A percentile compares a stretch with the other conserved stretches of the same genome.
Conservation (phyloP, 1,140 invertebrate species). For the Caenorhabditis brenneri region DNA sequence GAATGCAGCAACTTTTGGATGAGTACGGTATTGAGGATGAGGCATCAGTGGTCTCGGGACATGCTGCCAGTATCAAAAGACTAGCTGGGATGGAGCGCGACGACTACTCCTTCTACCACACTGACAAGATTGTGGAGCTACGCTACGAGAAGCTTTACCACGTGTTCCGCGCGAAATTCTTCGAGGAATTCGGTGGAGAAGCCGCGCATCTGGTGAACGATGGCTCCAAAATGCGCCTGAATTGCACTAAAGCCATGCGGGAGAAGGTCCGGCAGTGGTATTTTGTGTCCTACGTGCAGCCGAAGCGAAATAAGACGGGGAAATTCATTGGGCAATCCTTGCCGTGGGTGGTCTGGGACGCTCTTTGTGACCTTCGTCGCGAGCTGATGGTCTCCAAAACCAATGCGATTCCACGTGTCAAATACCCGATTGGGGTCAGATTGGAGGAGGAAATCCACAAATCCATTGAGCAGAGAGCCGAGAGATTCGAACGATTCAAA, state of each 20-base stretch:
- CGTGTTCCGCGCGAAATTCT: slow-evolving; percentile 52
- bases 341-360: slow-evolving; percentile 63
- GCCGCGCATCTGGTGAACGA: slow-evolving; percentile 49
- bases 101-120: slow-evolving; percentile 61
- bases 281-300: slow-evolving; percentile 35
- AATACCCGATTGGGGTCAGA: slow-evolving; percentile 17
- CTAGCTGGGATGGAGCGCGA: slow-evolving; percentile 60
- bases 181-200: slow-evolving; percentile 58
- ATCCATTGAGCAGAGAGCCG: neutral
- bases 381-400: neutral
- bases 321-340: slow-evolving; percentile 48
- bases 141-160: slow-evolving; percentile 54
- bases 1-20: slow-evolving; percentile 59
- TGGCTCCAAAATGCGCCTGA: neutral
- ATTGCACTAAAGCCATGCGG: slow-evolving; percentile 5
- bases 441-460: slow-evolving; percentile 33
- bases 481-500: too few relatives aligned
- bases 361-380: slow-evolving; percentile 53
- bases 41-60: slow-evolving; percentile 62
- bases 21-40: slow-evolving; percentile 64
- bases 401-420: neutral
- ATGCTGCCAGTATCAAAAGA: slow-evolving; percentile 56
- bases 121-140: slow-evolving; percentile 60
- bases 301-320: neutral
- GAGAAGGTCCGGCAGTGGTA: slow-evolving; percentile 48